Evolutionary conservation across 1,140 invertebrate genomes (phyloP).

Genomic region (Trissolcus basalis): DNA sequence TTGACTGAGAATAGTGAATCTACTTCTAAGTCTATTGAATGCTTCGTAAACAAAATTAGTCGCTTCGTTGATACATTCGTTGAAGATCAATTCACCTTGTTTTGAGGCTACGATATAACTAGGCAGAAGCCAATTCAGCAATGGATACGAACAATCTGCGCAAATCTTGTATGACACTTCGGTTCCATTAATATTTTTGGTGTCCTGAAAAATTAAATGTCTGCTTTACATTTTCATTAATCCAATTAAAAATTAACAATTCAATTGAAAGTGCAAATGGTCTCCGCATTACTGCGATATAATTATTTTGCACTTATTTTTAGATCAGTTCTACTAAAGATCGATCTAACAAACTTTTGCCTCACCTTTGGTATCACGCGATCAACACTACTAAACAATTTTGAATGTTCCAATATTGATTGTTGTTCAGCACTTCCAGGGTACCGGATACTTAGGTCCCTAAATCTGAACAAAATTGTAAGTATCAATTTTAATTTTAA

Average conservation of each 20-base stretch:
- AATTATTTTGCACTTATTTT: neutral
- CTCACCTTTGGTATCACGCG: conserved; percentile 59
- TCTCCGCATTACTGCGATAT: too few species aligned
- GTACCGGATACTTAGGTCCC: conserved; percentile 63
- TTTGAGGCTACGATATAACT: conserved; percentile 35
- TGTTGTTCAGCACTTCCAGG: conserved; percentile 50
- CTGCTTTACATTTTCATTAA: too few species aligned
- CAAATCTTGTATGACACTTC: conserved; percentile 62
- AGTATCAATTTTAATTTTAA: conserved; percentile 8
- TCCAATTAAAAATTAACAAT: too few species aligned
- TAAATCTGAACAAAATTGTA: conserved; percentile 50
- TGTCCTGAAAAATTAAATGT: conserved; percentile 36
- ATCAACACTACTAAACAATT: conserved; percentile 51
- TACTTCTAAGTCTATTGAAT: conserved; percentile 52
- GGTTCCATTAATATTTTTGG: conserved; percentile 47
- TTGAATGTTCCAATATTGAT: conserved; percentile 57
- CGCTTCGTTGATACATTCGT: conserved; percentile 52
- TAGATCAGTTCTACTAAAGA: neutral
- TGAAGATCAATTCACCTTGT: conserved; percentile 47
- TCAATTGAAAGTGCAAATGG: too few species aligned
- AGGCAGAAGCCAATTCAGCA: conserved; percentile 57
- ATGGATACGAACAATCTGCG: conserved; percentile 50
- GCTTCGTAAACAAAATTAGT: conserved; percentile 53
- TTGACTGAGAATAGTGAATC: conserved; percentile 59
- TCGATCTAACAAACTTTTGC: conserved; percentile 11